Evolutionary conservation across 1,140 invertebrate species (phyloP).

Genomic region (Gryon sp.): DNA sequence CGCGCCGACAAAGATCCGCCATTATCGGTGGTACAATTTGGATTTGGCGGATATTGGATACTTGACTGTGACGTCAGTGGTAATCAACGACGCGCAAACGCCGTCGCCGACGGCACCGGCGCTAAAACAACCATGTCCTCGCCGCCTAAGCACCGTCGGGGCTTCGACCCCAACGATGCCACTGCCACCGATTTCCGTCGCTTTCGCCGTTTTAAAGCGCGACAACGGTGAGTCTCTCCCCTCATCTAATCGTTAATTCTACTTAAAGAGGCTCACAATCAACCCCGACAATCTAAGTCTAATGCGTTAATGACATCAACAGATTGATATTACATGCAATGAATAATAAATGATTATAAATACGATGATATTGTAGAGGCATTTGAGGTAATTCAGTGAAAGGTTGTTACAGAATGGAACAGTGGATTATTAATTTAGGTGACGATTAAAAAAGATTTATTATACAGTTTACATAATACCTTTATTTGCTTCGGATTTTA

Average conservation of each 20-base stretch:
- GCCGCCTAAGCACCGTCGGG: conserved; percentile 73
- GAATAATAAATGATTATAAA: too few relatives aligned
- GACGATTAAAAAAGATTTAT: too few relatives aligned
- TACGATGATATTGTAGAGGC: too few relatives aligned
- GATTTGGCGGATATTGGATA: conserved; percentile 41
- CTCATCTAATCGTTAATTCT: conserved; percentile 16
- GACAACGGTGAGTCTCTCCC: conserved; percentile 71
- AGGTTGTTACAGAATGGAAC: too few relatives aligned
- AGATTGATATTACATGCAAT: too few relatives aligned
- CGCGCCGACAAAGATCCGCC: conserved; percentile 59
- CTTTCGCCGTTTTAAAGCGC: conserved; percentile 74
- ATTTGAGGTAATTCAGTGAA: too few relatives aligned
- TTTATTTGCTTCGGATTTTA: too few relatives aligned
- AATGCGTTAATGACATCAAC: too few relatives aligned
- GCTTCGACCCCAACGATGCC: conserved; percentile 75
- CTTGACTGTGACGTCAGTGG: conserved; percentile 28
- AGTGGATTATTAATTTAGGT: too few relatives aligned
- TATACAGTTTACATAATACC: too few relatives aligned
- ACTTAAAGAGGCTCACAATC: background rate
- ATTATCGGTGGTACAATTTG: conserved; percentile 63
- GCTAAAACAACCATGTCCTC: conserved; percentile 73
- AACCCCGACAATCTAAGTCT: too few relatives aligned
- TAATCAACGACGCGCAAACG: conserved; percentile 47
- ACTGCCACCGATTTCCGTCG: conserved; percentile 71
- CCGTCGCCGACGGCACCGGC: conserved; percentile 56